Percentiles rank a stretch among this genome's conserved stretches.
These are phyloP conservation scores for Tringa solitaria DNA, from an alignment of 2,113 vertebrate genomes.

Conservation along the genomic window DNA sequence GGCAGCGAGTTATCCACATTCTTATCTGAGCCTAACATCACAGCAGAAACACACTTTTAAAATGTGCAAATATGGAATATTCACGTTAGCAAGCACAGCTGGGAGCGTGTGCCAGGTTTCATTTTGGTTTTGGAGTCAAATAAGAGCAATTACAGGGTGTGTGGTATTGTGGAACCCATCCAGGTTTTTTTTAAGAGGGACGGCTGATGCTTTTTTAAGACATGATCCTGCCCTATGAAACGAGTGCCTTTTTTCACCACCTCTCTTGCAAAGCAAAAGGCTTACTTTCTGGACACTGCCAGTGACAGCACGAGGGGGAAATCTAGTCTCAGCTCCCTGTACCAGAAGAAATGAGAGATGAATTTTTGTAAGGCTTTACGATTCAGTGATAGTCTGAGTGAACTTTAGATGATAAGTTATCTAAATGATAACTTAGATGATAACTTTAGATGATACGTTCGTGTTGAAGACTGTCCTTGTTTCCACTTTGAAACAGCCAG, in stretches of 20 bases:
- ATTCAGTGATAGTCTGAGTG: not conserved
- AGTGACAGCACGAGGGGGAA: fast-evolving
- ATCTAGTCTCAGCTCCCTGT: not conserved
- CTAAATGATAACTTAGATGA: too few relatives aligned
- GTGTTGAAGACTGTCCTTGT: not conserved
- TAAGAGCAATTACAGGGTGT: slow-evolving; percentile 78
- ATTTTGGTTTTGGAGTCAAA: slow-evolving; percentile 78
- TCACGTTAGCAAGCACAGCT: slow-evolving; percentile 53
- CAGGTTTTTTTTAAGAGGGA: slow-evolving; percentile 79
- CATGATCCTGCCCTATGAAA: not conserved
- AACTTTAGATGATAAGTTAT: not conserved
- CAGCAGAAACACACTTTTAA: slow-evolving; percentile 43
- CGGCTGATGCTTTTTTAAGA: slow-evolving; percentile 23
- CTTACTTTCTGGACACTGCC: fast-evolving
- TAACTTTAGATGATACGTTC: not conserved
- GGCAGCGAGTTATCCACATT: slow-evolving; percentile 20
- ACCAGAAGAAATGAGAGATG: not conserved
- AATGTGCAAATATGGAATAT: slow-evolving; percentile 37
- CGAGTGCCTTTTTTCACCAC: not conserved
- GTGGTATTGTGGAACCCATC: slow-evolving; percentile 81
- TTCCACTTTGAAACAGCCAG: not conserved
- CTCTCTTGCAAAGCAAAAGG: not conserved
- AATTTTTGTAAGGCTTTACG: not conserved
- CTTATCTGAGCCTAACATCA: slow-evolving; percentile 77
- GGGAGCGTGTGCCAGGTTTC: slow-evolving; percentile 72